Percentiles rank a stretch among this genome's conserved stretches.
Conservation (phyloP, 2,888 invertebrate genomes). For the Dendrolimus houi region DNA sequence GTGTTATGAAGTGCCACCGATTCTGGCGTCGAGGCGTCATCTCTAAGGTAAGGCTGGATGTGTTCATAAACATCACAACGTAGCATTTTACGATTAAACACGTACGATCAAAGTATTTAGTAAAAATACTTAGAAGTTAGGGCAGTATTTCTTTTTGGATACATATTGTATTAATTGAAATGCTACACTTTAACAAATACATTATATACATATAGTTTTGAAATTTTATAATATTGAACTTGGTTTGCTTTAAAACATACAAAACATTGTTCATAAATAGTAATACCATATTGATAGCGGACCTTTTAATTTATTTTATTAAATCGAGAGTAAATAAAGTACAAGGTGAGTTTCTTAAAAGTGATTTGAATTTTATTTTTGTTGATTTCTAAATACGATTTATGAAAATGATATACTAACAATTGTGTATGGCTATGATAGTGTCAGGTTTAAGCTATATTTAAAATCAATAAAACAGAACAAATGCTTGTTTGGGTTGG, state of each 20-base stretch:
- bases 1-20: slow-evolving; percentile 74
- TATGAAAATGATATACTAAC: slow-evolving; percentile 29
- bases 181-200: too few species aligned
- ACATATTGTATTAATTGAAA: too few species aligned
- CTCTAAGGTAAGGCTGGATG: slow-evolving; percentile 75
- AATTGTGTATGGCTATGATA: slow-evolving; percentile 15
- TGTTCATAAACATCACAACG: slow-evolving; percentile 71
- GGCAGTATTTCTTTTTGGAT: too few species aligned
- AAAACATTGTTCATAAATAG: too few species aligned
- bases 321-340: neutral
- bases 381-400: neutral
- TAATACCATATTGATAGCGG: too few species aligned
- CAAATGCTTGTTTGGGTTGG: slow-evolving; percentile 39
- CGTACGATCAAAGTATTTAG: neutral
- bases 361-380: neutral
- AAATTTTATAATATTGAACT: too few species aligned
- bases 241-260: too few species aligned
- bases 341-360: slow-evolving; percentile 3
- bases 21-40: slow-evolving; percentile 71
- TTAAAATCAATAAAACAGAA: slow-evolving; percentile 20
- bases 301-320: too few species aligned
- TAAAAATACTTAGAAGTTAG: too few species aligned
- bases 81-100: slow-evolving; percentile 37
- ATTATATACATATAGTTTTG: too few species aligned
- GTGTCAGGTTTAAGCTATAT: slow-evolving; percentile 28